Percentiles rank a stretch among this genome's conserved stretches.
Conservation (phyloP, 2,888 invertebrate species). For the Drosophila pseudotalamancana region DNA sequence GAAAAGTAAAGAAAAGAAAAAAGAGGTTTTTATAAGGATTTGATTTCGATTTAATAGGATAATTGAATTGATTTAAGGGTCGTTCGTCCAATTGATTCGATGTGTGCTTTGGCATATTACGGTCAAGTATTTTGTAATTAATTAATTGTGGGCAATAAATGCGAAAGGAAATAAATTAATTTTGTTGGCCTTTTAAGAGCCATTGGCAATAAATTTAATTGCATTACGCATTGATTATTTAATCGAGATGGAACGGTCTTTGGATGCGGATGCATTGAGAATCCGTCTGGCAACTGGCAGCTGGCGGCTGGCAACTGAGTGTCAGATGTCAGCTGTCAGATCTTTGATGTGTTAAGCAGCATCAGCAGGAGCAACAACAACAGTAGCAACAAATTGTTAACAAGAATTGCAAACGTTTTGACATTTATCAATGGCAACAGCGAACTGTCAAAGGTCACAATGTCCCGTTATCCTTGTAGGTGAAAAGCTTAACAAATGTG, state of each 20-base stretch:
- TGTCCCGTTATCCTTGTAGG: conserved; percentile 3
- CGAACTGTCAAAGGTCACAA: conserved; percentile 41
- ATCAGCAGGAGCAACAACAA: conserved; percentile 5
- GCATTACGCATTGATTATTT: conserved; percentile 11
- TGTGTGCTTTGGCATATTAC: conserved; percentile 12
- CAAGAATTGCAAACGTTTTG: conserved; percentile 44
- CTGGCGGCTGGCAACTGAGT: conserved; percentile 2
- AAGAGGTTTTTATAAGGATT: too few relatives aligned
- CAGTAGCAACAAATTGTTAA: conserved; percentile 21
- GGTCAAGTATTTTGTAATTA: conserved; percentile 19
- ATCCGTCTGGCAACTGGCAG: conserved; percentile 2
- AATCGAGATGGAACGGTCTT: conserved; percentile 23
- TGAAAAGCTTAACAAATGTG: conserved; percentile 48
- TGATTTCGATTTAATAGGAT: too few relatives aligned
- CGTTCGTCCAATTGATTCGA: too few relatives aligned
- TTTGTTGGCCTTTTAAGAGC: conserved; percentile 11
- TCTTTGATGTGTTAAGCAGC: conserved; percentile 57
- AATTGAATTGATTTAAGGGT: too few relatives aligned
- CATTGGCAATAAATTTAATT: conserved; percentile 15
- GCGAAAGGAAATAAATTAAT: conserved; percentile 16
- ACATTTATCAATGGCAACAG: conserved; percentile 58
- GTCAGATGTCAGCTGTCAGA: conserved; percentile 44
- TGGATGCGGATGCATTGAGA: neutral
- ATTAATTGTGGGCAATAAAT: conserved; percentile 23
- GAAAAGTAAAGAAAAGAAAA: too few relatives aligned